phyloP scores from a whole-genome alignment of 2,797 vertebrate species.

The Oreonectes daqikongensis region DNA sequence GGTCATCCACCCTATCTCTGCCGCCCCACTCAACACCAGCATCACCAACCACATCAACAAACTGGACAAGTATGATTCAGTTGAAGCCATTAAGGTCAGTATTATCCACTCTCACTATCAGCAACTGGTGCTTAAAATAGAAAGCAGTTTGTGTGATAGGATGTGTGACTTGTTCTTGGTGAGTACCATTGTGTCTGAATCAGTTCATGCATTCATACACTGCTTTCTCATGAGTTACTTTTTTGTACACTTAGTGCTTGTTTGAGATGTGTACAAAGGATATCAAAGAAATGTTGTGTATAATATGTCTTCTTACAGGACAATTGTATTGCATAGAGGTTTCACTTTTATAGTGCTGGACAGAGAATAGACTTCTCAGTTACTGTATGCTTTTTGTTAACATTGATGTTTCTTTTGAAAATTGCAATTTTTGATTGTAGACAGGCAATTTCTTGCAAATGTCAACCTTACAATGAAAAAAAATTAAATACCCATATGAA shows the following conservation, averaged over 20 bases:
- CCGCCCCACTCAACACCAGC: conserved; percentile 94
- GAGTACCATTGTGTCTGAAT: conserved; percentile 65
- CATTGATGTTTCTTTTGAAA: not conserved
- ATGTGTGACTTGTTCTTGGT: conserved; percentile 52
- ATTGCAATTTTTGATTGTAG: too few species aligned
- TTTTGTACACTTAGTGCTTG: conserved; percentile 30
- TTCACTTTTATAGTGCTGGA: not conserved
- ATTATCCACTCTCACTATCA: conserved; percentile 7
- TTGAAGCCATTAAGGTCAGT: conserved; percentile 97
- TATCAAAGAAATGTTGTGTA: conserved; percentile 16
- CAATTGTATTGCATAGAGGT: not conserved
- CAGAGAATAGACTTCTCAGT: not conserved
- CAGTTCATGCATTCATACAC: conserved; percentile 65
- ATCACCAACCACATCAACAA: conserved; percentile 99
- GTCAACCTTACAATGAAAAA: too few species aligned
- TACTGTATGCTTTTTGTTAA: not conserved
- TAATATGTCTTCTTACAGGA: not conserved
- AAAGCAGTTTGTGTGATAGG: not conserved
- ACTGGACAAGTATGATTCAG: conserved; percentile 95
- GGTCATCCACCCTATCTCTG: conserved; percentile 94
- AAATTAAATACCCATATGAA: too few species aligned
- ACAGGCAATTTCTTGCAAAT: not conserved
- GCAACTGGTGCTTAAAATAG: not conserved
- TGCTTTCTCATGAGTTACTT: conserved; percentile 73
- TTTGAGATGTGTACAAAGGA: conserved; percentile 24